Evolutionary conservation across 35 echinoderm and acorn worm species (phyloP), one percentile per base, ranked within the genome.

Genomic region (Ophioderma brevispina): DNA sequence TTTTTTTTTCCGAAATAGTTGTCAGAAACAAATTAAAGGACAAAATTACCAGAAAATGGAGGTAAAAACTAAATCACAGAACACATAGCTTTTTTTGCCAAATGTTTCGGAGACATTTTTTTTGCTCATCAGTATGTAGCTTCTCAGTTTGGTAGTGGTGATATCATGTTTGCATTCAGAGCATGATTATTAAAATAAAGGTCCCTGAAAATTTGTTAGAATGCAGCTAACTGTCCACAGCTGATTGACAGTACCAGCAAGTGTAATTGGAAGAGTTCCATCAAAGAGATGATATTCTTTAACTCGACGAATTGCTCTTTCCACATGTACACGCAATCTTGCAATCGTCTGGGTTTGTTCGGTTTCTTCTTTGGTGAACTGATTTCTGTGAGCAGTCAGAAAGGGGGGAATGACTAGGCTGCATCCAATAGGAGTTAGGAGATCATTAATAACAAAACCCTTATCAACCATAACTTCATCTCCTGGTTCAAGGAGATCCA

Each of bases 271-370:
- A 6, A 85, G 25, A 50, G 35, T 23, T 31, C 41, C 5, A 25
- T 85, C 40, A 85, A 85, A 85, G 21, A 85, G n/a, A 52, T 85
- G 82, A 34, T 32, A 85, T 35, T 85, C 41, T 42, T 64, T 85
- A 19, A 85, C 82, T 56, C 82, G 25, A 56, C 82, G 82, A 17
- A 85, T 85, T 0, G 82, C 82, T 31, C 40, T 21, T 42, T 85
- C 82, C 11, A 85, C 82, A 85, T 85, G 82, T 0, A 85, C 55
- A 56, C 46, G 40, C 15, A 85, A 21, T 18, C 82, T 59, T 6
- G 82, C 82, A 13, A 85, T 85, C 5, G 40, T 37, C 35, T 85
- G 82, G 17, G 40, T 85, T 42, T 85, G 41, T 85, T 85, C 49
- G 8, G 55, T 64, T 85, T 85, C 82, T 34, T 64, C 82, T 85